Conservation (phyloP, 2,113 vertebrate genomes). For the Ramphastos sulfuratus region DNA sequence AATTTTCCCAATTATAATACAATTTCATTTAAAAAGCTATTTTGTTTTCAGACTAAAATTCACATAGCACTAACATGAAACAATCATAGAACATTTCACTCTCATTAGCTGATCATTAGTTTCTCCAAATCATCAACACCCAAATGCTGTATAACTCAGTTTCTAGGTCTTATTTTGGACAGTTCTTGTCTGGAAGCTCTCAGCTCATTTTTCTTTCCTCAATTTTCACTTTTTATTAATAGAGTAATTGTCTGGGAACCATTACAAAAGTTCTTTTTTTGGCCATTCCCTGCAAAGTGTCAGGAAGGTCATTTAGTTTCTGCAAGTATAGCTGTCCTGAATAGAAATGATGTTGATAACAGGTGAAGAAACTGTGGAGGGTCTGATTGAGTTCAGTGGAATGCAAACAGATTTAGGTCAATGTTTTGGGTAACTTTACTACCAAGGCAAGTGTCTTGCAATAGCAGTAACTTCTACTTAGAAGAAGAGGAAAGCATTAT, state of each 20-base stretch:
- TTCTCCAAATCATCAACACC: background rate
- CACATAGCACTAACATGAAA: background rate
- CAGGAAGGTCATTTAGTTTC: background rate
- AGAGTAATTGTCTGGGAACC: background rate
- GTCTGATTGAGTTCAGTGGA: background rate
- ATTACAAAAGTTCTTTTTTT: background rate
- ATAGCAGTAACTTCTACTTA: background rate
- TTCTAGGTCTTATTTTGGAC: background rate
- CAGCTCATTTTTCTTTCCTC: background rate
- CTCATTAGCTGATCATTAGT: background rate
- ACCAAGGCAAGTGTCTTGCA: background rate
- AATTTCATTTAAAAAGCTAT: background rate
- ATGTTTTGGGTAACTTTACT: background rate
- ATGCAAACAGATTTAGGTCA: rapidly evolving
- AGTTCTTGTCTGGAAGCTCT: background rate
- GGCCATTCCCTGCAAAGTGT: background rate
- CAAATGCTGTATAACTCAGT: background rate
- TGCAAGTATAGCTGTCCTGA: background rate
- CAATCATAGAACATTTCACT: background rate
- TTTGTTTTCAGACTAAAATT: background rate
- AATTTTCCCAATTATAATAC: conserved; percentile 3
- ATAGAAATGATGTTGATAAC: background rate
- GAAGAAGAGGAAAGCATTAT: background rate
- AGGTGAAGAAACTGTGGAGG: background rate
- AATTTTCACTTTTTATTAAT: background rate